A percentile compares a stretch with the other conserved stretches of the same genome.
Conservation (phyloP, 2,797 vertebrate species). For the Buphagus erythrorhynchus region DNA sequence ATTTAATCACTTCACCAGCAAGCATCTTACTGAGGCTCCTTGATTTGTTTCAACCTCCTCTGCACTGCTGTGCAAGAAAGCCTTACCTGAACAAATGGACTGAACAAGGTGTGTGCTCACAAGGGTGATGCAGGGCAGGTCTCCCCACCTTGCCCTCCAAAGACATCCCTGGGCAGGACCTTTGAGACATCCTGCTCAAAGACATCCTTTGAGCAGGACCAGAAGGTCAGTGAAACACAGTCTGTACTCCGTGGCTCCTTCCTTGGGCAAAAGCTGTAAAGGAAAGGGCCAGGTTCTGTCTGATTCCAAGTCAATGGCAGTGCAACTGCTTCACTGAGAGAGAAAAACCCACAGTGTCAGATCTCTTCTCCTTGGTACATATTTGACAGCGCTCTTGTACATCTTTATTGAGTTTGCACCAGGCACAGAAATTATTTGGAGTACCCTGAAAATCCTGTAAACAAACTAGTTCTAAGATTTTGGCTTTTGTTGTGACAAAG, state of each 20-base stretch:
- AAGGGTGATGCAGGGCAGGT: not conserved
- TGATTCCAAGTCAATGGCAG: not conserved
- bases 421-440: not conserved
- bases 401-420: not conserved
- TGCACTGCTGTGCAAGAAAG: not conserved
- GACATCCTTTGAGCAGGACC: not conserved
- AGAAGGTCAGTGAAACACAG: not conserved
- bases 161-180: not conserved
- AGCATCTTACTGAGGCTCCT: not conserved
- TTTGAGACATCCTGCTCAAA: too few species aligned
- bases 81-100: not conserved
- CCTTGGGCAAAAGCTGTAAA: not conserved
- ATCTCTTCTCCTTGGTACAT: not conserved
- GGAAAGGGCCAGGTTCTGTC: not conserved
- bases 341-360: not conserved
- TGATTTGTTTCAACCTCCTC: not conserved
- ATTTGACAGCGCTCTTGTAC: not conserved
- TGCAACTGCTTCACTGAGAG: not conserved
- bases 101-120: not conserved
- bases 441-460: conserved; percentile 10
- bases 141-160: not conserved
- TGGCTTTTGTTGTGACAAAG: not conserved
- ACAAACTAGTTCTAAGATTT: not conserved
- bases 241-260: not conserved
- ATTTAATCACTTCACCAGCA: not conserved